Evolutionary conservation across 2,888 invertebrate genomes (phyloP).

Genomic region (Trachelus iudaicus): DNA sequence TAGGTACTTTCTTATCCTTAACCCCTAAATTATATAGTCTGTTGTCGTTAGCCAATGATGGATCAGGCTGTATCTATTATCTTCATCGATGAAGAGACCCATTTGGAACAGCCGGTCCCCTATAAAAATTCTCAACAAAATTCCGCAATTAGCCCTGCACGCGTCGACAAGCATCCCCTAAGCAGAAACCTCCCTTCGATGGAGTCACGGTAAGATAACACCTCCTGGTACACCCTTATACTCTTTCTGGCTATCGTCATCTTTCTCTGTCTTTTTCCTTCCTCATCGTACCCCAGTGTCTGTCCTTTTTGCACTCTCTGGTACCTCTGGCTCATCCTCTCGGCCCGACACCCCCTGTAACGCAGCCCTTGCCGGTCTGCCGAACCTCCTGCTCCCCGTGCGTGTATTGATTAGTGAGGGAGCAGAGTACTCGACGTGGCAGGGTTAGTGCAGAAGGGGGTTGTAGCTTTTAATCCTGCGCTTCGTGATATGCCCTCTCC

Average conservation of each 20-base stretch:
- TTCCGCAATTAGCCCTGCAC: slow-evolving; percentile 40
- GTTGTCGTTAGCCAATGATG: neutral
- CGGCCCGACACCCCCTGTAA: neutral
- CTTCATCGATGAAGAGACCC: neutral
- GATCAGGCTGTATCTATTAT: neutral
- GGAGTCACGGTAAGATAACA: slow-evolving; percentile 47
- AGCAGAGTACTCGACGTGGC: slow-evolving; percentile 33
- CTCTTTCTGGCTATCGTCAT: neutral
- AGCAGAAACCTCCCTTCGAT: slow-evolving; percentile 26
- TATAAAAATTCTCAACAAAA: slow-evolving; percentile 26
- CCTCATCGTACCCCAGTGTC: neutral
- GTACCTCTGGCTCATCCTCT: neutral
- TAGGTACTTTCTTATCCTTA: neutral
- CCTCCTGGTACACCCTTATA: slow-evolving; percentile 20
- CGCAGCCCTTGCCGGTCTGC: neutral
- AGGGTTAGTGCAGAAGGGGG: slow-evolving; percentile 27
- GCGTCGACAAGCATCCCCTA: slow-evolving; percentile 5
- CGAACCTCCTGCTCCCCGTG: slow-evolving; percentile 29
- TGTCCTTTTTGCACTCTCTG: slow-evolving; percentile 8
- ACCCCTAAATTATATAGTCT: neutral
- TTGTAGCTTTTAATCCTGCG: slow-evolving; percentile 48
- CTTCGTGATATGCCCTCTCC: slow-evolving; percentile 30
- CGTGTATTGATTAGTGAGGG: slow-evolving; percentile 53
- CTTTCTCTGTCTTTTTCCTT: neutral
- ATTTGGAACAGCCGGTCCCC: neutral